phyloP scores from a whole-genome alignment of 2,113 vertebrate species.

The Sylvietta virens region DNA sequence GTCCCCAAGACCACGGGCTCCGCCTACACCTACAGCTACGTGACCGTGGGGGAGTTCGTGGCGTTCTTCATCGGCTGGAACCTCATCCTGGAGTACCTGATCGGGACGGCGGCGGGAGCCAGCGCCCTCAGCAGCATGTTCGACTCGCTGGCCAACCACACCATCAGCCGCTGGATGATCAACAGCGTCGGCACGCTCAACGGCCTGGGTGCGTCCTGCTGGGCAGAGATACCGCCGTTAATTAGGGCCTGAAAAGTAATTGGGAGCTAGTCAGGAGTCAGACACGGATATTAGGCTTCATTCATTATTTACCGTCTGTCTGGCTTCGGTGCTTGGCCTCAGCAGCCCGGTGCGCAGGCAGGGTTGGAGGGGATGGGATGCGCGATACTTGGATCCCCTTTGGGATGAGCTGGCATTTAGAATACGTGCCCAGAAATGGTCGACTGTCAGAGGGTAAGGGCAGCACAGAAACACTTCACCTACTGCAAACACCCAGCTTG shows the following conservation, averaged over 20 bases:
- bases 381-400: accelerated
- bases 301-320: background rate
- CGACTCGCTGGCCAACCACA: constrained; percentile 95
- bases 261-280: background rate
- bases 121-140: constrained; percentile 98
- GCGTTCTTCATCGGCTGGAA: constrained; percentile 99
- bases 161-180: constrained; percentile 92
- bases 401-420: background rate
- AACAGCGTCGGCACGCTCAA: constrained; percentile 86
- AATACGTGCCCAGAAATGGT: background rate
- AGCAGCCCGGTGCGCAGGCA: background rate
- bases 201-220: constrained; percentile 78
- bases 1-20: constrained; percentile 97
- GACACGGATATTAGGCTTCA: background rate
- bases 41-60: constrained; percentile 95
- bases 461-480: background rate
- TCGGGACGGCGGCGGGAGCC: constrained; percentile 91
- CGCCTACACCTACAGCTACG: constrained; percentile 98
- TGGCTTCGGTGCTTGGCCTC: background rate
- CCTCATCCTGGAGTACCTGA: constrained; percentile 96
- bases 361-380: background rate
- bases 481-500: background rate
- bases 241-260: background rate
- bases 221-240: accelerated
- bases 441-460: accelerated